Conservation (phyloP, 2,888 invertebrate species). For the Limnephilus marmoratus region DNA sequence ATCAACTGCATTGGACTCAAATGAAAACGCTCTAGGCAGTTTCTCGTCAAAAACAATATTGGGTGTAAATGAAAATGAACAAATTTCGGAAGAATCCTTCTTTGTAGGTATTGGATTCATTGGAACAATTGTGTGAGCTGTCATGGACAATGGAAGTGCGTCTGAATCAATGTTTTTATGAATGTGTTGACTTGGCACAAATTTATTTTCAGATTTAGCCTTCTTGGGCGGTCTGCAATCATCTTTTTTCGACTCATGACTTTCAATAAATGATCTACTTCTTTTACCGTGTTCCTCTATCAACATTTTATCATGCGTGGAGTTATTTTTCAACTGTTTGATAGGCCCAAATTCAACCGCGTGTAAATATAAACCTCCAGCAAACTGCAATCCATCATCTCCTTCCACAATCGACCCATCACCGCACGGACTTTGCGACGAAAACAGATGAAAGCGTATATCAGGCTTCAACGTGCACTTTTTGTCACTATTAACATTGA, state of each 20-base stretch:
- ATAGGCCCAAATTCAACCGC: not conserved
- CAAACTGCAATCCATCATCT: not conserved
- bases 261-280: not conserved
- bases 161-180: too few species aligned
- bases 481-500: slow-evolving; percentile 68
- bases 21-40: too few species aligned
- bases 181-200: too few species aligned
- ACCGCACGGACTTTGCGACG: slow-evolving; percentile 94
- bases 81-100: not conserved
- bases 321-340: not conserved
- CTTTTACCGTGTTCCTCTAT: not conserved
- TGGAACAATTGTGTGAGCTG: not conserved
- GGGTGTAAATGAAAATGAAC: too few species aligned
- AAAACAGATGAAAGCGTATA: slow-evolving; percentile 88
- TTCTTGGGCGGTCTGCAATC: not conserved
- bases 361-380: not conserved
- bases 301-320: not conserved
- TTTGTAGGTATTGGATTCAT: not conserved
- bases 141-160: too few species aligned
- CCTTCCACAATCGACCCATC: slow-evolving; percentile 85
- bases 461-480: slow-evolving; percentile 76
- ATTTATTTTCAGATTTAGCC: not conserved
- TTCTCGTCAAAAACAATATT: too few species aligned
- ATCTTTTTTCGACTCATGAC: not conserved
- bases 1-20: too few species aligned